phyloP scores from a whole-genome alignment of 2,113 vertebrate genomes.

The Phrynocephalus versicolor region DNA sequence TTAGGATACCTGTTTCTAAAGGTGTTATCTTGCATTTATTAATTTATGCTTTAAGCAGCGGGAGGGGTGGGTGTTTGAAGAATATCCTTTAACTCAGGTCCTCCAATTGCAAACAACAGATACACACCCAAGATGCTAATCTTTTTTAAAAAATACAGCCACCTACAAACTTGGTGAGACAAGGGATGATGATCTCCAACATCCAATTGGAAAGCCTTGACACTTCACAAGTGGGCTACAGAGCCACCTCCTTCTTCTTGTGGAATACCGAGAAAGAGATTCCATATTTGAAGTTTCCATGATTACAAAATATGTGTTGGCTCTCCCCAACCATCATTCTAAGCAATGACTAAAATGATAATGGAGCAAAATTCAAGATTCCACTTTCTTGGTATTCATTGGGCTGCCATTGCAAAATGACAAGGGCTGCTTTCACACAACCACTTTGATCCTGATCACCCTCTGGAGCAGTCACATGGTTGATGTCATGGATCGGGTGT shows the following conservation, averaged over 20 bases:
- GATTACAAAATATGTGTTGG: neutral
- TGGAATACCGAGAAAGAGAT: neutral
- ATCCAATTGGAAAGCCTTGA: neutral
- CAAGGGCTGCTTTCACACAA: no score
- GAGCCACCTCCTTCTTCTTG: neutral
- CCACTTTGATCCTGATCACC: no score
- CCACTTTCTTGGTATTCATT: no score
- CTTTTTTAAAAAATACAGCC: neutral
- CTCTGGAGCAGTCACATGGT: no score
- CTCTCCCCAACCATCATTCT: neutral
- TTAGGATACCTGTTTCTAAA: neutral
- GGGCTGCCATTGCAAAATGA: no score
- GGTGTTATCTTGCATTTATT: neutral
- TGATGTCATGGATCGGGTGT: no score
- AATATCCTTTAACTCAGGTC: neutral
- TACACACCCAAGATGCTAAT: neutral
- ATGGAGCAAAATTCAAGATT: no score
- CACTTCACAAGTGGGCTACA: neutral
- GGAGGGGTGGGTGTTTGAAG: neutral
- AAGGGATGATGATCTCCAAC: neutral
- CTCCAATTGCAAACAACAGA: neutral
- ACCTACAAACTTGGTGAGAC: neutral
- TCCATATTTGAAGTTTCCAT: neutral
- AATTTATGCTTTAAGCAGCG: neutral
- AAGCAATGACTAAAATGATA: no score